Conservation (phyloP, 2,888 invertebrate genomes). For the Charanyca ferruginea region DNA sequence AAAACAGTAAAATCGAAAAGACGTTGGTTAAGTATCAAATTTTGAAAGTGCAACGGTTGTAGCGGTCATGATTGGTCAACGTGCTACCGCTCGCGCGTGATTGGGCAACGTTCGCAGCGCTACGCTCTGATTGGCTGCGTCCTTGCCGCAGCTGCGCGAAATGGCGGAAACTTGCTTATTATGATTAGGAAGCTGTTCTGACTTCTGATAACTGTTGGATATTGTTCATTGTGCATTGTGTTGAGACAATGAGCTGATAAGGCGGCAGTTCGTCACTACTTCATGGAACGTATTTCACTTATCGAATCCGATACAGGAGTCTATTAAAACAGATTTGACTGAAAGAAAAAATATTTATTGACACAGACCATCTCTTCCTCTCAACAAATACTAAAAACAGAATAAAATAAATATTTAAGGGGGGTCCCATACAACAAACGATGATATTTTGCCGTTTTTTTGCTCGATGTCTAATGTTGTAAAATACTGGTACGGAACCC, state of each 20-base stretch:
- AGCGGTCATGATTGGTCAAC: slow-evolving; percentile 47
- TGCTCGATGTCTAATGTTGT: too few species aligned
- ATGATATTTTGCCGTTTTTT: too few species aligned
- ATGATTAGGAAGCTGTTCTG: slow-evolving; percentile 9
- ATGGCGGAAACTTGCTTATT: slow-evolving; percentile 46
- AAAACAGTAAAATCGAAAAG: slow-evolving; percentile 12
- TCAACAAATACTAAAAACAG: too few species aligned
- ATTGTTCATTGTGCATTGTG: slow-evolving; percentile 51
- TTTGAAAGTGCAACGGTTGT: slow-evolving; percentile 52
- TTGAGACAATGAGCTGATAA: slow-evolving; percentile 34
- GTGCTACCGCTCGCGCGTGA: slow-evolving; percentile 54
- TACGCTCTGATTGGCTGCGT: slow-evolving; percentile 79
- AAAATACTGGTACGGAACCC: too few species aligned
- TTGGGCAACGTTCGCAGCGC: slow-evolving; percentile 71
- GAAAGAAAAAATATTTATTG: too few species aligned
- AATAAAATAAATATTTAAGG: too few species aligned
- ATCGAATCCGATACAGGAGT: too few species aligned
- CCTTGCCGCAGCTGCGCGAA: slow-evolving; percentile 64
- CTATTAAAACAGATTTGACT: too few species aligned
- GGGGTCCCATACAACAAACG: too few species aligned
- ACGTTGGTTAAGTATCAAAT: slow-evolving; percentile 32
- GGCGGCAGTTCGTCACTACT: slow-evolving; percentile 8
- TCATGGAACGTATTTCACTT: background rate
- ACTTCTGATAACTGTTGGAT: slow-evolving; percentile 13
- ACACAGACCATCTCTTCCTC: too few species aligned